A percentile compares a stretch with the other conserved stretches of the same genome.
Conservation (phyloP, 2,797 vertebrate genomes). For the Potorous gilbertii region DNA sequence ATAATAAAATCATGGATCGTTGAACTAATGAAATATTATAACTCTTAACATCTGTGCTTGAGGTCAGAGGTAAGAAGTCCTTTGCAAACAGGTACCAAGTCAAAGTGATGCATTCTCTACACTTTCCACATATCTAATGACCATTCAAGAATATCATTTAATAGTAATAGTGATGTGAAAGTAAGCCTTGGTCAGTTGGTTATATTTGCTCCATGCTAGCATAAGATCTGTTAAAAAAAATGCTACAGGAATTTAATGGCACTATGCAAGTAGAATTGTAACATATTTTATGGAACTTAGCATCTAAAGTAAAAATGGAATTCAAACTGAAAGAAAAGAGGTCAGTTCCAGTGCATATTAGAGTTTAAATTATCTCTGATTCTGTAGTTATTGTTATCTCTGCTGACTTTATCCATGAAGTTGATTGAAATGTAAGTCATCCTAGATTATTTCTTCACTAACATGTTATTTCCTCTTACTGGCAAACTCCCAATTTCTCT, state of each 20-base stretch:
- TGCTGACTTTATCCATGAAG: not conserved
- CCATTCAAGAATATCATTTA: not conserved
- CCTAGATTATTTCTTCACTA: not conserved
- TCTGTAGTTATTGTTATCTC: not conserved
- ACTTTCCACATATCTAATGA: not conserved
- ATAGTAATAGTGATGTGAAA: not conserved
- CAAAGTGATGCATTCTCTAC: not conserved
- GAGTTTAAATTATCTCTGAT: not conserved
- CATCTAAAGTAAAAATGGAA: not conserved
- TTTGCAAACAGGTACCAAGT: not conserved
- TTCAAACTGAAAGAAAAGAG: constrained; percentile 1
- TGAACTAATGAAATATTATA: not conserved
- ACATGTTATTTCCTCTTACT: not conserved
- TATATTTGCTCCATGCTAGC: not conserved
- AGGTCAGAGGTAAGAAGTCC: not conserved
- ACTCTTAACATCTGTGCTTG: not conserved
- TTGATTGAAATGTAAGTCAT: not conserved
- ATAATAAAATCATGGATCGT: not conserved
- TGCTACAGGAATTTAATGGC: not conserved
- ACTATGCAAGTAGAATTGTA: not conserved
- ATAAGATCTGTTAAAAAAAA: not conserved
- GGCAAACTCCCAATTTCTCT: not conserved
- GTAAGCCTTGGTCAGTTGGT: not conserved
- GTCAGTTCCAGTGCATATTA: not conserved
- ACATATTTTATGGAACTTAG: not conserved